Evolutionary conservation across 2,888 invertebrate species (phyloP).

Genomic region (Philhelius pedissequus): DNA sequence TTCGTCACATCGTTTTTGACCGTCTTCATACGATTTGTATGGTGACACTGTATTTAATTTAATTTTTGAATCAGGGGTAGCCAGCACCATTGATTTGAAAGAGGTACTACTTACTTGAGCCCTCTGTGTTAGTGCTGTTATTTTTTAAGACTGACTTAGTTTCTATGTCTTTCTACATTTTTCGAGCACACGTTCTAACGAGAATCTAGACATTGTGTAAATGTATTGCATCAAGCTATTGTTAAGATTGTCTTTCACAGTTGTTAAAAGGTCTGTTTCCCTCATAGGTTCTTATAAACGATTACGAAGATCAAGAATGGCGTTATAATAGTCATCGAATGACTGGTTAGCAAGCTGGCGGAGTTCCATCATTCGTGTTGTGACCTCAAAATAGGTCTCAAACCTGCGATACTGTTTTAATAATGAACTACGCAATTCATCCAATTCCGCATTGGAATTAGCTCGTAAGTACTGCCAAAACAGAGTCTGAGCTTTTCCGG

Average conservation of each 20-base stretch:
- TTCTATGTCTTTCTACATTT: conserved; percentile 6
- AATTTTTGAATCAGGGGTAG: not conserved
- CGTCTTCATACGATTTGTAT: not conserved
- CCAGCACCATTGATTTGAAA: not conserved
- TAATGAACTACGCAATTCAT: not conserved
- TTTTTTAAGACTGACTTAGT: not conserved
- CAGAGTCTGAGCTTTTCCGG: conserved; percentile 8
- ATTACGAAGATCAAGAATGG: not conserved
- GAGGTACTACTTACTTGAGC: not conserved
- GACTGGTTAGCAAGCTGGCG: not conserved
- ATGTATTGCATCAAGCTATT: not conserved
- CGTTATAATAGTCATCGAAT: conserved; percentile 10
- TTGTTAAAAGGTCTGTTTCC: not conserved
- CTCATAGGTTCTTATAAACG: not conserved
- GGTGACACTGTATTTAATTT: not conserved
- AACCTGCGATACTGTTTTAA: not conserved
- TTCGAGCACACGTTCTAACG: not conserved
- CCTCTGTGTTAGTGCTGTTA: not conserved
- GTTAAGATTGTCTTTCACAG: not conserved
- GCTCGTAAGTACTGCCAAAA: conserved; percentile 21
- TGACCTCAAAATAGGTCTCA: conserved; percentile 16
- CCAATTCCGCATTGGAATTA: not conserved
- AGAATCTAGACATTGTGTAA: conserved; percentile 5
- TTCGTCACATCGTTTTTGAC: not conserved
- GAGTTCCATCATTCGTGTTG: conserved; percentile 9